Evolutionary conservation across 1,140 invertebrate species (phyloP), one percentile per base, ranked within the genome.

Genomic region (Rhizoglyphus robini): DNA sequence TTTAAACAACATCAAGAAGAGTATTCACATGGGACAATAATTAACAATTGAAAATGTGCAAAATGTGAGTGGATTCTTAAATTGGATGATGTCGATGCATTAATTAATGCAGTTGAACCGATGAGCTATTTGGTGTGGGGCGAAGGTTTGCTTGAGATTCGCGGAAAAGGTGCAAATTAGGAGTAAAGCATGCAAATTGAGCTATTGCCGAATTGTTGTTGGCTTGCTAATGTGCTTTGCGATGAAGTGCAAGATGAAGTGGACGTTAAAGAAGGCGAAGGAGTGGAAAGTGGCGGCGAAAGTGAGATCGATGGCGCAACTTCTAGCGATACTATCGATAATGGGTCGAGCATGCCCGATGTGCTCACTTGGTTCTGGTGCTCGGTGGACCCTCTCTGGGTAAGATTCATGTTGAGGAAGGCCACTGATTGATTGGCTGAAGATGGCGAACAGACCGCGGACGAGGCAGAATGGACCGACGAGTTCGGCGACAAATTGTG

Each of bases 301-400:
- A 54, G 51, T 54, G 51, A 54, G 51, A 54, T 54, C 51, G 51
- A 20, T 32, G 51, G 41, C 41, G 41, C 41, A 15, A 46, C 51
- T 25, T 54, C 8, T 23, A 54, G 23, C 51, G 51, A 54, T 54
- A 54, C 20, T 8, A 54, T 54, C 31, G 51, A 54, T 23, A 54
- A 8, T 27, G 36, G 18, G 18, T 41, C 18, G 8, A 41, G 18
- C 36, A 41, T 41, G 36, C 18, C 36, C 36, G 36, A 41, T 41
- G 36, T 18, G 36, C 8, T 41, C 18, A 18, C 18, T 41, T 20
- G 51, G 15, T 54, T 25, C 51, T 5, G 20, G 20, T 20, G 51
- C 8, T 15, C 23, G 51, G 20, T 54, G 20, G 8, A 20, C 36
- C 36, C 8, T 8, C 8, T 41, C 36, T 18, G 8, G 51, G 20